These are phyloP conservation scores for Gasterosteus aculeatus DNA, from an alignment of 2,113 vertebrate genomes.

Conservation along the genomic window DNA sequence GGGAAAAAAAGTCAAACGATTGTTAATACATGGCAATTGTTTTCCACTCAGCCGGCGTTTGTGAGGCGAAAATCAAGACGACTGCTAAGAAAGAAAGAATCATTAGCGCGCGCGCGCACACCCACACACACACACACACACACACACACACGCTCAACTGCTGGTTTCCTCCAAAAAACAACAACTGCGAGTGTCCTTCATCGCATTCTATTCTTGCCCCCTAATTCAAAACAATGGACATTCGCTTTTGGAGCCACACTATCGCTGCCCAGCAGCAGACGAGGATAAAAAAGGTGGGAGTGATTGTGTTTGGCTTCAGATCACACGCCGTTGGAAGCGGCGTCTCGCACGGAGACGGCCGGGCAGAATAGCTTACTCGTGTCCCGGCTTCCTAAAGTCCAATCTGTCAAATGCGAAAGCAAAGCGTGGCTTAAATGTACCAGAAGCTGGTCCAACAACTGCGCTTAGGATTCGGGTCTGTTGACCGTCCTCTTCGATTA, in stretches of 20 bases:
- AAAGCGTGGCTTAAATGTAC: conserved; percentile 30
- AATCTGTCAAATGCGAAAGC: conserved; percentile 41
- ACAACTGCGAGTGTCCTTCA: conserved; percentile 14
- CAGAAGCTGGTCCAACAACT: conserved; percentile 7
- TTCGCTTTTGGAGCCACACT: conserved; percentile 34
- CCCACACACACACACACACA: background rate
- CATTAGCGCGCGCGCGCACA: background rate
- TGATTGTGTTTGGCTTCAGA: conserved; percentile 57
- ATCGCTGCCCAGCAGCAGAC: conserved; percentile 32
- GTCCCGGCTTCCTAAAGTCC: conserved; percentile 44
- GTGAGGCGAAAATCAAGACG: background rate
- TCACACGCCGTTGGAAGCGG: conserved; percentile 41
- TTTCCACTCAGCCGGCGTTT: background rate
- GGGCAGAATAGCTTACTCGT: conserved; percentile 37
- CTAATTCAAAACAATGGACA: conserved; percentile 59
- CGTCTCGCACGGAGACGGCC: conserved; percentile 1
- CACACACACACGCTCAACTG: background rate
- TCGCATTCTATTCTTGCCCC: conserved; percentile 47
- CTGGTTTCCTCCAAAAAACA: conserved; percentile 15
- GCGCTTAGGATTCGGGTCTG: background rate
- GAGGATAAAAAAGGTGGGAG: conserved; percentile 23
- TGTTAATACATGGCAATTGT: conserved; percentile 2
- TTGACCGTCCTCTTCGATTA: background rate
- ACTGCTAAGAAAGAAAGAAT: background rate
- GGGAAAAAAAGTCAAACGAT: background rate